These are phyloP conservation scores for Apamea anceps DNA, from an alignment of 2,888 invertebrate genomes.

Conservation along the genomic window DNA sequence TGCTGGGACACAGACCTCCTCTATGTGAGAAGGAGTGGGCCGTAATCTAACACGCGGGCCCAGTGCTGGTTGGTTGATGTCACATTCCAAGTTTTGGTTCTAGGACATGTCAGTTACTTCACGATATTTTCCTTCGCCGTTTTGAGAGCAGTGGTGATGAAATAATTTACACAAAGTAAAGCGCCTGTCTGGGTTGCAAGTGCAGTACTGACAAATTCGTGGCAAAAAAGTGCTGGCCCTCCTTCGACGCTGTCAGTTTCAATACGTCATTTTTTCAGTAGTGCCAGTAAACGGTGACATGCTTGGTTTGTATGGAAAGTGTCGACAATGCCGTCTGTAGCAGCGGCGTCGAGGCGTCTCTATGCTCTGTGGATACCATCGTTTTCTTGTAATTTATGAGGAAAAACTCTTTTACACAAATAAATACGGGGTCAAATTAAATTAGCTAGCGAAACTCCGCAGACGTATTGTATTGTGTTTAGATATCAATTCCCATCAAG, in stretches of 20 bases:
- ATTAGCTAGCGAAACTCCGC: no score
- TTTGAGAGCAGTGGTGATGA: not conserved
- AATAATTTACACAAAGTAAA: no score
- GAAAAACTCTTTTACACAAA: not conserved
- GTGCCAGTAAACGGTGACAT: not conserved
- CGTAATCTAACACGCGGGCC: no score
- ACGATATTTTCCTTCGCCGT: not conserved
- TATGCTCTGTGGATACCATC: not conserved
- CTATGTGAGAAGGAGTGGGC: not conserved
- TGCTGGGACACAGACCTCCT: not conserved
- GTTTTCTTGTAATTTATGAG: not conserved
- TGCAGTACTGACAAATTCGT: not conserved
- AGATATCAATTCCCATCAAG: no score
- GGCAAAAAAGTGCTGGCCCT: not conserved
- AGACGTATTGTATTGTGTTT: no score
- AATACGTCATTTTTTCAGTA: not conserved
- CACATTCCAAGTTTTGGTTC: not conserved
- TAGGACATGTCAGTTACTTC: not conserved
- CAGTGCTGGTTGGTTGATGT: not conserved
- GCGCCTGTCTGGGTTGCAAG: no score
- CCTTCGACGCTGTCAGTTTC: not conserved
- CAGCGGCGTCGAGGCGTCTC: not conserved
- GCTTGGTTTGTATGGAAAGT: not conserved
- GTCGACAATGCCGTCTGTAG: not conserved
- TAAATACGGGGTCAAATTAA: no score